Evolutionary conservation across 1,140 invertebrate species (phyloP).

Genomic region (Drosophila lacertosa): DNA sequence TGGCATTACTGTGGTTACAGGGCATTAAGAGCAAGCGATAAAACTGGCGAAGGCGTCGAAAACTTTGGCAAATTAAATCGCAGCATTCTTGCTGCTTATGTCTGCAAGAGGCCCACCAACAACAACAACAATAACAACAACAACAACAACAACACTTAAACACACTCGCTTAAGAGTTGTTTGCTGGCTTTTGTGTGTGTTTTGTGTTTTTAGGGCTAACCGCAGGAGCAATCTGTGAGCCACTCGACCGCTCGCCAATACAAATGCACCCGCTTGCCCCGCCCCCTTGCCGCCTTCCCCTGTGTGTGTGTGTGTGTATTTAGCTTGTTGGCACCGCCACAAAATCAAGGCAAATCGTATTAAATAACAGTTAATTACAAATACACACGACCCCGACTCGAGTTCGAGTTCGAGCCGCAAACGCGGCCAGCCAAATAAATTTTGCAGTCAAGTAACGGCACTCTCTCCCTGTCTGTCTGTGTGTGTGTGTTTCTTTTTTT

Average conservation of each 20-base stretch:
- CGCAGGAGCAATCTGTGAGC: conserved; percentile 39
- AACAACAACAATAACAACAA: conserved; percentile 11
- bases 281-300: background rate
- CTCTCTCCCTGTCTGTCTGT: background rate
- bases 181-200: conserved; percentile 34
- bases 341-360: conserved; percentile 76
- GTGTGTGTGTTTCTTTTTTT: conserved; percentile 5
- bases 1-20: background rate
- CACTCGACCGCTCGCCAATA: conserved; percentile 35
- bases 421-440: conserved; percentile 44
- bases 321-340: conserved; percentile 40
- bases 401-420: conserved; percentile 23
- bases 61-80: conserved; percentile 75
- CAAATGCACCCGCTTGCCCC: conserved; percentile 1
- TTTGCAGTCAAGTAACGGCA: conserved; percentile 28
- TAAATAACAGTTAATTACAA: conserved; percentile 81
- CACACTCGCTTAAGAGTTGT: conserved; percentile 19
- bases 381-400: conserved; percentile 48
- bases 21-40: conserved; percentile 63
- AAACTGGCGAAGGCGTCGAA: conserved; percentile 58
- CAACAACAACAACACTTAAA: conserved; percentile 16
- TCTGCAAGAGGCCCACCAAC: conserved; percentile 13
- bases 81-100: conserved; percentile 40
- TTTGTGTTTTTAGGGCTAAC: conserved; percentile 25
- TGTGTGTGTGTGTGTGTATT: conserved; percentile 12